Evolutionary conservation across 2,113 vertebrate genomes (phyloP).

Genomic region (Nematolebias whitei): DNA sequence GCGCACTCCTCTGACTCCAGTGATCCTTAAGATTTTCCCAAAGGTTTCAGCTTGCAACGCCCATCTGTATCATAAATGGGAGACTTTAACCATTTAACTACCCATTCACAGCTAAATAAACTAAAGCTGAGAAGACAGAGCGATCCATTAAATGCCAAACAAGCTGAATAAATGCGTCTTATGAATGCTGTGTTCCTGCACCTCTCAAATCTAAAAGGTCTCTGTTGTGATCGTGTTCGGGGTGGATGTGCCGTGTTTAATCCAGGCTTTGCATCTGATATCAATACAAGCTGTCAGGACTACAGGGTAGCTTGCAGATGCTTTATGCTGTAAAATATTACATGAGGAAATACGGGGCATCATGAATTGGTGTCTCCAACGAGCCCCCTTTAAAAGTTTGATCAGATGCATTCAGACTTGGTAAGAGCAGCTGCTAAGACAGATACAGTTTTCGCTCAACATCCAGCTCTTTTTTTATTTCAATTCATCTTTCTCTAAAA

Average conservation of each 20-base stretch:
- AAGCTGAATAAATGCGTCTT: conserved; percentile 40
- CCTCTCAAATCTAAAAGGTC: conserved; percentile 42
- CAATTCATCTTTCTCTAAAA: conserved; percentile 56
- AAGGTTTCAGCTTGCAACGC: conserved; percentile 38
- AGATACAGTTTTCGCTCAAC: conserved; percentile 25
- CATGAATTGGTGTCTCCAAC: conserved; percentile 26
- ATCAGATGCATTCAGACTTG: conserved; percentile 35
- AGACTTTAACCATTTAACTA: conserved; percentile 60
- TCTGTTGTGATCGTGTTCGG: conserved; percentile 27
- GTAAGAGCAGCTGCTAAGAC: conserved; percentile 25
- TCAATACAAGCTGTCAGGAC: conserved; percentile 34
- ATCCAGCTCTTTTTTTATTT: conserved; percentile 27
- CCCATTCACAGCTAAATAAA: conserved; percentile 64
- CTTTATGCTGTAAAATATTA: conserved; percentile 24
- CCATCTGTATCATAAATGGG: conserved; percentile 58
- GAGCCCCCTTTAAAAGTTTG: conserved; percentile 42
- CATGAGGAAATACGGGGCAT: conserved; percentile 29
- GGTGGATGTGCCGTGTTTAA: conserved; percentile 30
- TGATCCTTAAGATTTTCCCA: conserved; percentile 58
- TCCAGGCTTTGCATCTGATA: conserved; percentile 52
- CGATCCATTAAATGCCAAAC: conserved; percentile 66
- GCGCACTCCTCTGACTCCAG: conserved; percentile 55
- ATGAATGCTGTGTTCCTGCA: conserved; percentile 45
- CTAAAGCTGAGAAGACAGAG: conserved; percentile 42
- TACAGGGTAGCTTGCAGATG: conserved; percentile 13